These are phyloP conservation scores for Chironomus striatipennis DNA, from an alignment of 1,140 invertebrate genomes.

Conservation along the genomic window DNA sequence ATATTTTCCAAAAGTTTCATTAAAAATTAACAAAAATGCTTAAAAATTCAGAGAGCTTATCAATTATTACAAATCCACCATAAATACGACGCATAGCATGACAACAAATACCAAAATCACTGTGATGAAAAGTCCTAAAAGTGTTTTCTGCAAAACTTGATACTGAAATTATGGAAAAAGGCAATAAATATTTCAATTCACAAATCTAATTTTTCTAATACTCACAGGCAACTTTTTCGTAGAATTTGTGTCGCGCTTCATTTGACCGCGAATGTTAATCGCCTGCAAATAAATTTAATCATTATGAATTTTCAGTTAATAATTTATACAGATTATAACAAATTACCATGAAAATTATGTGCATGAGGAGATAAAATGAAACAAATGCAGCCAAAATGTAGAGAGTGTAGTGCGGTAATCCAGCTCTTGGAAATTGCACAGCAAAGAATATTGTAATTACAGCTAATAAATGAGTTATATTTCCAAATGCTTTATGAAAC, in stretches of 20 bases:
- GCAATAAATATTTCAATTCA: too few relatives aligned
- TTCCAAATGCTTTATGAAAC: constrained; percentile 88
- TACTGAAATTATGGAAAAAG: too few relatives aligned
- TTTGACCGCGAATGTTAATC: too few relatives aligned
- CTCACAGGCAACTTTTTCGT: too few relatives aligned
- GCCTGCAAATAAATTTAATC: too few relatives aligned
- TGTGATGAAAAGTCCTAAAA: neutral
- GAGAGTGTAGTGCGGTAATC: constrained; percentile 74
- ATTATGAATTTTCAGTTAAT: too few relatives aligned
- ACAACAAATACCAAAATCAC: neutral
- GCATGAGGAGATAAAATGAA: constrained; percentile 77
- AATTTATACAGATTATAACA: constrained; percentile 10
- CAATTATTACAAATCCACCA: neutral
- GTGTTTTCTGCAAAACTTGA: too few relatives aligned
- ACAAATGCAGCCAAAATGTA: constrained; percentile 84
- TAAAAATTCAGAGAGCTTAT: too few relatives aligned
- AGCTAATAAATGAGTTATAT: constrained; percentile 78
- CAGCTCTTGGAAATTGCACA: constrained; percentile 72
- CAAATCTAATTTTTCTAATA: too few relatives aligned
- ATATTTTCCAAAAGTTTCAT: too few relatives aligned
- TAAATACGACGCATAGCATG: neutral
- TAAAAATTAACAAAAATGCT: too few relatives aligned
- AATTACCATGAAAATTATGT: constrained; percentile 80
- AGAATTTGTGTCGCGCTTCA: too few relatives aligned
- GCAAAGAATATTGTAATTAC: constrained; percentile 88